phyloP scores from a whole-genome alignment of 2,113 vertebrate genomes.

The Myanophis thanlyinensis region DNA sequence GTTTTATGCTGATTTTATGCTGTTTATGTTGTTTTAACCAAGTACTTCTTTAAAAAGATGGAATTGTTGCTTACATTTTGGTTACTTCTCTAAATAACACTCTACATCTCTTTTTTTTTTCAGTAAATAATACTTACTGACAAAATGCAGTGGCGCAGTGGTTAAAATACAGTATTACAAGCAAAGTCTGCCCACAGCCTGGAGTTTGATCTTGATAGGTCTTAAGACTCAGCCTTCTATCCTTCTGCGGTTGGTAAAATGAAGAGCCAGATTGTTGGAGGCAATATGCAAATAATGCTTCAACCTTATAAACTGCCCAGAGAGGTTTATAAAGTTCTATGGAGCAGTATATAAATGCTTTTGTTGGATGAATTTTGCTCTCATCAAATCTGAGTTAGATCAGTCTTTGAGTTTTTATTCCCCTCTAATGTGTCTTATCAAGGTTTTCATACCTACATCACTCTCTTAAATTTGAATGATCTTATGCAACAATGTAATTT shows the following conservation, averaged over 20 bases:
- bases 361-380: background rate
- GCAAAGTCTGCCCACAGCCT: background rate
- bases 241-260: background rate
- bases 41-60: conserved; percentile 29
- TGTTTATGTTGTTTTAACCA: background rate
- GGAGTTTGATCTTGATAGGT: background rate
- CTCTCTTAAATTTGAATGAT: background rate
- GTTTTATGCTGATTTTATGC: background rate
- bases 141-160: background rate
- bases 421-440: background rate
- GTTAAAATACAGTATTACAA: background rate
- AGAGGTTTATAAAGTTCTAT: background rate
- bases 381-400: background rate
- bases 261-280: background rate
- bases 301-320: background rate
- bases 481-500: background rate
- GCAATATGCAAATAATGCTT: background rate
- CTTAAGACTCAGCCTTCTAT: background rate
- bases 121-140: background rate
- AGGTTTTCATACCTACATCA: background rate
- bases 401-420: background rate
- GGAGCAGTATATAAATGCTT: background rate
- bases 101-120: background rate
- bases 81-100: background rate
- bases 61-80: conserved; percentile 6